Evolutionary conservation across 1,140 invertebrate species (phyloP), one percentile per base, ranked within the genome.

Genomic region (Oreohelix idahoensis): DNA sequence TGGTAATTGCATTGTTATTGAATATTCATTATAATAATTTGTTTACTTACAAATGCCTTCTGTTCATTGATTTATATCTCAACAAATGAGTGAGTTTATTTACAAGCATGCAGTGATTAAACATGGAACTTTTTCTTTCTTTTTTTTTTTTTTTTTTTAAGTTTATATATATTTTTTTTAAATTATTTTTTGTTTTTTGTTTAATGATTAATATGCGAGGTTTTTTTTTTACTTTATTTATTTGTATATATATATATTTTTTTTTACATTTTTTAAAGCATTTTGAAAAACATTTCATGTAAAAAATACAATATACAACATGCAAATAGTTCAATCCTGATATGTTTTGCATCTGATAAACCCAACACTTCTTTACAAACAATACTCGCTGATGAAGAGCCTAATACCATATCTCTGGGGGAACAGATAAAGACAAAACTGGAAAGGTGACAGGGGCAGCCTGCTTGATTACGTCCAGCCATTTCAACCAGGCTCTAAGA

Each of bases 1-100:
- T 66, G 29, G 29, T 66, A 66, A 32, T 66, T 66, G 63, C 63
- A 66, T 66, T 66, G 63, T 32, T 66, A 66, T 11, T 32, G 53
- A n/a, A n/a, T 58, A n/a, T 58, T 58, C 8, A 23, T 58, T 66
- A 17, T 35, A 11, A n/a, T 66, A 32, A 32, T 32, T 66, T 32
- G 8, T 66, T 29, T 66, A 66, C 63, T 66, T 66, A 66, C 63
- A 66, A 32, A 66, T 66, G 5, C n/a, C 20, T 58, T 66, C n/a
- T 66, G 63, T 66, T 66, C 5, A 66, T 66, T 58, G 53, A 58
- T 58, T 4, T 5, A 32, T 8, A 13, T 32, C n/a, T 8, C n/a
- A 66, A 66, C 63, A 66, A 66, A 66, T 35, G 5, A 66, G 5
- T 4, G 32, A 32, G n/a, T 10, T 32, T 32, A 32, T 66, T 66